Conservation (phyloP, 2,888 invertebrate genomes). For the Ernsta delagoae region DNA sequence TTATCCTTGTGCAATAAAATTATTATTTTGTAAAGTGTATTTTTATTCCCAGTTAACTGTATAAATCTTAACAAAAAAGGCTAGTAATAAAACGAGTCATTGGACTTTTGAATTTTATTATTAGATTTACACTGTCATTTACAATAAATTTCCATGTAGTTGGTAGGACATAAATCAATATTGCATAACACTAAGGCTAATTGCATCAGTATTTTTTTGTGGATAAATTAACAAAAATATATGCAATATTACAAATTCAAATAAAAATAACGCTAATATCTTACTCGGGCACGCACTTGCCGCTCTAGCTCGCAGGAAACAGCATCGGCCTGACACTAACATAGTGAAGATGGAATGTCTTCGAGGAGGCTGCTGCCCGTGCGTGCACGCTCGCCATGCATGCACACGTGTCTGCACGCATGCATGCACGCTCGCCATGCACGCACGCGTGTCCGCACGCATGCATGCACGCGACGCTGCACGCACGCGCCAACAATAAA, state of each 20-base stretch:
- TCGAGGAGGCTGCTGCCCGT: conserved; percentile 51
- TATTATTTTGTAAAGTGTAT: conserved; percentile 59
- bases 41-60: conserved; percentile 36
- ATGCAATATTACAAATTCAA: conserved; percentile 84
- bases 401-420: too few relatives aligned
- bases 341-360: conserved; percentile 73
- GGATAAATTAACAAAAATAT: conserved; percentile 83
- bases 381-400: not conserved
- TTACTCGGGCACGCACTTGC: conserved; percentile 81
- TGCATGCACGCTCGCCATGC: not conserved
- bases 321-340: conserved; percentile 53
- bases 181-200: conserved; percentile 85
- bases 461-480: conserved; percentile 40
- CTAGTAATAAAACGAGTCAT: conserved; percentile 62
- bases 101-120: conserved; percentile 85
- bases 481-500: conserved; percentile 55
- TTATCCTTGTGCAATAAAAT: conserved; percentile 70
- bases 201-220: conserved; percentile 82
- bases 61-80: not conserved
- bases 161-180: conserved; percentile 84
- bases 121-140: conserved; percentile 86
- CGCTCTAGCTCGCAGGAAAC: conserved; percentile 56
- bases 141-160: conserved; percentile 85
- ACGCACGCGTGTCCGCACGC: conserved; percentile 19
- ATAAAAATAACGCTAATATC: conserved; percentile 84